Base-by-base conservation (phyloP, 2,113 vertebrate genomes). In the Megaceryle maxima region DNA sequence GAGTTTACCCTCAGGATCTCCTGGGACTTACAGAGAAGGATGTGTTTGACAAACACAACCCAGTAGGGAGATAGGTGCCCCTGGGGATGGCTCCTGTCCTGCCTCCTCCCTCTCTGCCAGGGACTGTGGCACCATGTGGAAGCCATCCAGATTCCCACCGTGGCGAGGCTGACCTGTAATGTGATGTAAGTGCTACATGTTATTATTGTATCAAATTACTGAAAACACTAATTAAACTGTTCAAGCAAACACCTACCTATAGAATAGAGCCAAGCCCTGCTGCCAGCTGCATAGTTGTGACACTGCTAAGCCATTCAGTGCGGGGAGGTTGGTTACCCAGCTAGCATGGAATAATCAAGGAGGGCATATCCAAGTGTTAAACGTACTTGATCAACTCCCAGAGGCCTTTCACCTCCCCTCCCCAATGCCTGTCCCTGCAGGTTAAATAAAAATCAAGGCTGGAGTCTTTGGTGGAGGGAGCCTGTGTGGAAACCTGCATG, bases 101-200 rank as follows among this genome's bases (percentile, higher is more conserved):
- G 19, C 41, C 20, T 64, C n/a, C 37, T 76, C 18, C 51, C 7
- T 51, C 64, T n/a, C 39, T 37, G 57, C 24, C 26, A 20, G 24
- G 17, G 43, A 63, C 41, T 0, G 0, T 1, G 0, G 41, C 60
- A 73, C 66, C 1, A 1, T 1, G 1, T 1, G 1, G 44, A 48
- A 60, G 39, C 62, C 31, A 33, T 25, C 18, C 1, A 2, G 51
- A 51, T 87, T 60, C 35, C 85, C 50, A 16, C 17, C 0, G 0
- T 3, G 1, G 33, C 19, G 66, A 79, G 60, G 67, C 76, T 75
- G 72, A 60, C 79, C 43, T 12, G 35, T 56, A 66, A 48, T 24
- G 28, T 2, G 0, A 39, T 18, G 13, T 62, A 88, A 67, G 37
- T 33, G 62, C 62, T 60, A 56, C 6, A 11, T 10, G 3, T 70